phyloP scores from a whole-genome alignment of 2,797 vertebrate species.

The Nyctibius grandis region DNA sequence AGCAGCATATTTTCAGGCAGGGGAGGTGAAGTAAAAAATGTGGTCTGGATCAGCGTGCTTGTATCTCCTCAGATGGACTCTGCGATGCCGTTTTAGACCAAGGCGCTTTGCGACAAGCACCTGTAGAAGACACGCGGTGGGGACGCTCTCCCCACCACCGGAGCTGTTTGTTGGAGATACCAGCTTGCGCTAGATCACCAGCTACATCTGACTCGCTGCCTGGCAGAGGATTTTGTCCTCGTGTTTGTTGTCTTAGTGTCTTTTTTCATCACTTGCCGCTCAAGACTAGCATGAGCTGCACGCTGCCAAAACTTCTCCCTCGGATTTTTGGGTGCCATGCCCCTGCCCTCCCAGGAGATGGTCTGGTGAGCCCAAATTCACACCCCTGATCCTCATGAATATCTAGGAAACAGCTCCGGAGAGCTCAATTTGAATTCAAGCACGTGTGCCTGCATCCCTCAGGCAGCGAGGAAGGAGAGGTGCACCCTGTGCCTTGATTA shows the following conservation, averaged over 20 bases:
- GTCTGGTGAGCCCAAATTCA: background rate
- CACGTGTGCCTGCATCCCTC: background rate
- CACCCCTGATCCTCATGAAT: background rate
- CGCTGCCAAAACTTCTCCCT: background rate
- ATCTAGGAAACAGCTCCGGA: background rate
- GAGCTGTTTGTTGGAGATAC: background rate
- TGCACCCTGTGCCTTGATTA: background rate
- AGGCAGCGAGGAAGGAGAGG: background rate
- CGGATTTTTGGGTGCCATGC: background rate
- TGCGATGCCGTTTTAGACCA: background rate
- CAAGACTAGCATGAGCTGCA: background rate
- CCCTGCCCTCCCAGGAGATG: background rate
- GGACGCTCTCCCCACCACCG: background rate
- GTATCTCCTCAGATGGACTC: background rate
- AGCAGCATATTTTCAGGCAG: slow-evolving; percentile 42
- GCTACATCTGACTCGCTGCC: background rate
- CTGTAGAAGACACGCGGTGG: background rate
- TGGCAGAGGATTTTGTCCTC: background rate
- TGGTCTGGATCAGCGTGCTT: slow-evolving; percentile 41
- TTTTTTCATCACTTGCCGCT: background rate
- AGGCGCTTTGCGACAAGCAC: background rate
- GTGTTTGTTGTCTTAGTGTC: background rate
- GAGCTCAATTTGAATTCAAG: background rate
- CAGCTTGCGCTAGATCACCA: background rate
- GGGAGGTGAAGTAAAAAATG: slow-evolving; percentile 58